These are phyloP conservation scores for Acanthosepion esculentum DNA, from an alignment of 2,888 invertebrate species.

Conservation along the genomic window DNA sequence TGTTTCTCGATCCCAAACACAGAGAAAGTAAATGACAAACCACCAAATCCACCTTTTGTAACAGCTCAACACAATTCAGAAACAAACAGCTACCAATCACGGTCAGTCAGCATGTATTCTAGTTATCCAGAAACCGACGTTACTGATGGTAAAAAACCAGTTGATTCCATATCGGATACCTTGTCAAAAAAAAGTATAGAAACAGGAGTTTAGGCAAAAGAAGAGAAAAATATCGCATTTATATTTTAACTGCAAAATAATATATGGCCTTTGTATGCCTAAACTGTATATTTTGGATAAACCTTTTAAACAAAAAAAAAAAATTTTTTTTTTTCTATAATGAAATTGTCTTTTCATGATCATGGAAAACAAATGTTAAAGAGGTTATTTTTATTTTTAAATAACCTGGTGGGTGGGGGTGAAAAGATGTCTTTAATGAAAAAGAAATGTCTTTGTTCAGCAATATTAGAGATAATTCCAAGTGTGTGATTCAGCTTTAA, in stretches of 20 bases:
- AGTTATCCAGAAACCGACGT: not conserved
- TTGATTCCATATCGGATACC: not conserved
- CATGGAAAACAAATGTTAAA: no score
- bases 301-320: not conserved
- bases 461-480: no score
- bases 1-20: slow-evolving; percentile 51
- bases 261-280: not conserved
- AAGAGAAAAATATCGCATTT: no score
- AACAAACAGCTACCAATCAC: not conserved
- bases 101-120: not conserved
- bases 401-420: no score
- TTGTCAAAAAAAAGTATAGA: not conserved
- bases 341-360: no score
- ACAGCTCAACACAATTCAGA: not conserved
- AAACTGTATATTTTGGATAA: not conserved
- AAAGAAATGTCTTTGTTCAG: no score
- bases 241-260: not conserved
- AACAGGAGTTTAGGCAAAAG: not conserved
- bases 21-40: not conserved
- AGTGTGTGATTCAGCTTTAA: no score
- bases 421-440: no score
- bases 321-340: no score
- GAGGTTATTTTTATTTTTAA: no score
- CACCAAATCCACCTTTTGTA: not conserved
- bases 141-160: not conserved